Evolutionary conservation across 2,888 invertebrate genomes (phyloP).

Genomic region (Drosophila maculinotata): DNA sequence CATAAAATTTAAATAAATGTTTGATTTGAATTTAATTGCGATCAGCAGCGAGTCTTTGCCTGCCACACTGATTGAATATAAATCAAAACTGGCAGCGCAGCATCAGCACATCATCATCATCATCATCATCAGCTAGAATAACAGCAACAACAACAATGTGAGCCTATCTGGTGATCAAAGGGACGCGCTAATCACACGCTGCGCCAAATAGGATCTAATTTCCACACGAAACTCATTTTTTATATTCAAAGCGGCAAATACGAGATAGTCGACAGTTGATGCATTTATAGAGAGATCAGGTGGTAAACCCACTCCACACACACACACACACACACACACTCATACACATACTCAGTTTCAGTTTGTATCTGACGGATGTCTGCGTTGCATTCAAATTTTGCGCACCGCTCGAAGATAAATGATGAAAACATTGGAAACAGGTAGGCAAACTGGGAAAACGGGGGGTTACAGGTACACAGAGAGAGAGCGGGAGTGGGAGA

Average conservation of each 20-base stretch:
- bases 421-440: conserved; percentile 43
- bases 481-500: neutral
- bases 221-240: conserved; percentile 71
- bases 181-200: conserved; percentile 79
- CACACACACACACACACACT: no score
- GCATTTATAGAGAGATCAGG: conserved; percentile 70
- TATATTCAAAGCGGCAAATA: conserved; percentile 33
- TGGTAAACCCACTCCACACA: no score
- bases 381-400: conserved; percentile 80
- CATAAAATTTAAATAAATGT: conserved; percentile 83
- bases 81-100: conserved; percentile 56
- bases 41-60: conserved; percentile 33
- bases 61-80: conserved; percentile 55
- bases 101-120: conserved; percentile 43
- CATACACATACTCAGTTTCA: conserved; percentile 52
- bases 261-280: no score
- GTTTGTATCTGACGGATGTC: conserved; percentile 45
- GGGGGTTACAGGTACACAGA: conserved; percentile 6
- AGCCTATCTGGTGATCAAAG: conserved; percentile 67
- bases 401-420: conserved; percentile 78
- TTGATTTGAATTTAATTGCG: conserved; percentile 83
- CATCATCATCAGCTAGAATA: conserved; percentile 23
- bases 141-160: conserved; percentile 8
- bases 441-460: conserved; percentile 4
- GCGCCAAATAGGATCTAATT: conserved; percentile 83